Evolutionary conservation across 1,140 invertebrate species (phyloP), one percentile per base, ranked within the genome.

Genomic region (Zaprionus vittiger): DNA sequence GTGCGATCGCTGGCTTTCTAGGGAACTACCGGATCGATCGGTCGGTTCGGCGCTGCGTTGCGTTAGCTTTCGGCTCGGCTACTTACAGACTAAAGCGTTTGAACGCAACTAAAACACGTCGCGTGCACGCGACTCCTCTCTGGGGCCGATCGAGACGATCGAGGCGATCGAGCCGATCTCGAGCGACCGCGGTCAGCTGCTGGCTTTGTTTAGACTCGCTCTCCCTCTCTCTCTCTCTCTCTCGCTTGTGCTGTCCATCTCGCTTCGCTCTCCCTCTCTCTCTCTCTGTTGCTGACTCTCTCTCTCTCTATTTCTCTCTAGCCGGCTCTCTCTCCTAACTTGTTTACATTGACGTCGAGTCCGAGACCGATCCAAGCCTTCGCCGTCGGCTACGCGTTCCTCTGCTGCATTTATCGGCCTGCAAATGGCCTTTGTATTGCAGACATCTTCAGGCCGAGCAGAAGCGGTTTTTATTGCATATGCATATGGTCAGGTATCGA

Each of bases 41-140:
- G 11, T 31, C 49, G 12, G 12, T 44, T 69, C 64, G 17, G 38
- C 11, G 70, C 38, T 54, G 28, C 70, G 67, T 66, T 84, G 83
- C 83, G 83, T 75, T 87, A 83, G 78, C 81, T 81, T 59, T 82
- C 63, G 77, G 73, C 63, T 80, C 55, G 79, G 65, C 80, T 76
- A 89, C 85, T 90, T 90, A 90, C 86, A 90, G 85, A 90, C 85
- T 90, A 90, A 90, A 90, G 86, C 82, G 85, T 90, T 90, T 90
- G 85, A 78, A 90, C 85, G 85, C 85, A 80, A 90, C 85, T 90
- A 91, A 90, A 90, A 90, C 85, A 76, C 80, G 86, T 91, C 85
- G 79, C 73, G 68, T 54, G 73, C 68, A 70, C 60, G 71, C 60
- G 71, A 68, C 73, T 90, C 73, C 85, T 90, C 85, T 82, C 85